These are phyloP conservation scores for Arizona elegans DNA, from an alignment of 2,113 vertebrate genomes.

Conservation along the genomic window DNA sequence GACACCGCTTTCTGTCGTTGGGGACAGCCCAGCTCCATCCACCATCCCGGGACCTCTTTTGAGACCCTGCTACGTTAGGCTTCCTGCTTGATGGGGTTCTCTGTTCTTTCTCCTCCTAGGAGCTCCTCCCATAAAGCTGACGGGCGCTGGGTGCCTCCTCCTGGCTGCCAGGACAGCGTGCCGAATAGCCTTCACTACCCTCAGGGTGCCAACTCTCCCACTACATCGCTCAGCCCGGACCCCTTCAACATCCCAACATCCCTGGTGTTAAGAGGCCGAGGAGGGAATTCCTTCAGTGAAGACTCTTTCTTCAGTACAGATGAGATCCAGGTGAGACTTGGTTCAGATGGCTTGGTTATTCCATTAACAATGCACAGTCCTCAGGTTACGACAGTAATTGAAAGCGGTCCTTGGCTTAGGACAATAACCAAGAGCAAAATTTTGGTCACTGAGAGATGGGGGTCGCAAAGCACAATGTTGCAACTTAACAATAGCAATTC, in stretches of 20 bases:
- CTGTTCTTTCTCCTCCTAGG: constrained; percentile 21
- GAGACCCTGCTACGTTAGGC: background rate
- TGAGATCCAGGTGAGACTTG: constrained; percentile 48
- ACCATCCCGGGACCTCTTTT: background rate
- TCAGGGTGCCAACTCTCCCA: background rate
- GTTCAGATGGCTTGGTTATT: too few relatives aligned
- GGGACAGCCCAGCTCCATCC: background rate
- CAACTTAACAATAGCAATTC: background rate
- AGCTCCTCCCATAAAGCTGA: constrained; percentile 57
- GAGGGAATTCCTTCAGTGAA: constrained; percentile 44
- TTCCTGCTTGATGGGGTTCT: background rate
- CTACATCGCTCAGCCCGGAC: constrained; percentile 13
- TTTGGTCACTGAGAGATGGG: background rate
- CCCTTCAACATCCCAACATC: constrained; percentile 9
- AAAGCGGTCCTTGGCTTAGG: background rate
- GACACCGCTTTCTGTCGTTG: background rate
- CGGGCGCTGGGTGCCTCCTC: constrained; percentile 27
- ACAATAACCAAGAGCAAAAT: background rate
- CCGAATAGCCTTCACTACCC: constrained; percentile 33
- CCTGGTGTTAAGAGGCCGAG: constrained; percentile 22
- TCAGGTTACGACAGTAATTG: background rate
- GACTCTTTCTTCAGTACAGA: constrained; percentile 35
- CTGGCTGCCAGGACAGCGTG: constrained; percentile 7
- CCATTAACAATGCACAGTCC: background rate
- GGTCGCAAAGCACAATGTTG: background rate